Percentiles rank a stretch among this genome's conserved stretches.
phyloP scores from a whole-genome alignment of 2,113 vertebrate species.

The Oxyura jamaicensis region DNA sequence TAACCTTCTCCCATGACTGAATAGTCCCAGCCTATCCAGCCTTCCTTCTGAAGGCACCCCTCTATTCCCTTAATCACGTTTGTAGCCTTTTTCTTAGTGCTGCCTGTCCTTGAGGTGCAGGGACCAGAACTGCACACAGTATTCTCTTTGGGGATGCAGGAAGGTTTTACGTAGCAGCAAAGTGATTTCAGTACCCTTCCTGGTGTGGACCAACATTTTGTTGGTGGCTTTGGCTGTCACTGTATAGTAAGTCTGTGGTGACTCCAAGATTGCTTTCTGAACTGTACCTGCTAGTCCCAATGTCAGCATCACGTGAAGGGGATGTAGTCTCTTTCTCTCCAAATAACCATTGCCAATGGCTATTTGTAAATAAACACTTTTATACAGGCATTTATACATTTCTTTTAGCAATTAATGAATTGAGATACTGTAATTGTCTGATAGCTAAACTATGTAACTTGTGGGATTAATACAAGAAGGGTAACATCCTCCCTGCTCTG shows the following conservation, averaged over 20 bases:
- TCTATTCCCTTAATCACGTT: neutral
- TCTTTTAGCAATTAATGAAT: neutral
- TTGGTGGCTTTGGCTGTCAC: neutral
- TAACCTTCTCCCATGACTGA: neutral
- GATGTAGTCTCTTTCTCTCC: neutral
- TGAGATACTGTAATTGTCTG: neutral
- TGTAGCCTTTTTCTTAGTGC: neutral
- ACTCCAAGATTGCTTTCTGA: neutral
- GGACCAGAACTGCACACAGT: rapidly evolving
- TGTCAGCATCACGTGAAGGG: neutral
- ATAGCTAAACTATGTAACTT: neutral
- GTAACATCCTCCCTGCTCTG: neutral
- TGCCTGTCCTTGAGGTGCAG: neutral
- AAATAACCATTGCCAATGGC: neutral
- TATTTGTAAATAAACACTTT: neutral
- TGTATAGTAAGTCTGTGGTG: neutral
- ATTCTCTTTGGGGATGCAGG: neutral
- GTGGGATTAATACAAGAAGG: neutral
- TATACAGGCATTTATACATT: neutral
- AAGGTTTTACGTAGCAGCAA: neutral
- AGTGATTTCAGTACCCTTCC: neutral
- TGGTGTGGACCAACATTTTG: neutral
- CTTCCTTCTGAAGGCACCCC: neutral
- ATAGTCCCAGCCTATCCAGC: neutral
- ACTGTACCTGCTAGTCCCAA: neutral